phyloP scores from a whole-genome alignment of 2,797 vertebrate genomes.

The Melanitta fusca region DNA sequence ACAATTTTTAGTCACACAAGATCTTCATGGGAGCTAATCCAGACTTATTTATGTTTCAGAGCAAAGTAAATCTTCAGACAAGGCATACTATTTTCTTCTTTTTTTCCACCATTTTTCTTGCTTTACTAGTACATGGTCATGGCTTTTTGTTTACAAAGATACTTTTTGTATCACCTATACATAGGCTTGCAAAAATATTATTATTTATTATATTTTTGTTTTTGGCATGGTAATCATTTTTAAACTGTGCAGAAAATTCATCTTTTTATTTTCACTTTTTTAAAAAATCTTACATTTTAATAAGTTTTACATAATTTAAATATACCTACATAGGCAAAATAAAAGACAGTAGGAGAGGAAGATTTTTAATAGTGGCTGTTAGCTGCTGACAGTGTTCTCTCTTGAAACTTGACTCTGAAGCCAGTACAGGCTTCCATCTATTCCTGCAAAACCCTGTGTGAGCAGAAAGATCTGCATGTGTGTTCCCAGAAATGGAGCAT shows the following conservation, averaged over 20 bases:
- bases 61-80: background rate
- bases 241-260: background rate
- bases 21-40: background rate
- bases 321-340: background rate
- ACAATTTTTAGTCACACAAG: background rate
- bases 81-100: background rate
- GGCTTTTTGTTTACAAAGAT: background rate
- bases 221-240: too few species aligned
- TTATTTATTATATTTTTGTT: too few species aligned
- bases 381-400: background rate
- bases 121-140: background rate
- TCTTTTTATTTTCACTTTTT: background rate
- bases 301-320: background rate
- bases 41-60: background rate
- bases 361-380: background rate
- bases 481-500: fast-evolving
- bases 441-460: background rate
- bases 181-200: background rate
- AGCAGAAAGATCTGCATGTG: background rate
- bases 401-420: background rate
- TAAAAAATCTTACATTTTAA: background rate
- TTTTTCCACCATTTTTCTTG: background rate
- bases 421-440: background rate
- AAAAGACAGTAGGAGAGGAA: background rate
- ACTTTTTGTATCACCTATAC: background rate